Percentiles rank a stretch among this genome's conserved stretches.
Conservation (phyloP, 2,888 invertebrate genomes). For the Xylocampa areola region DNA sequence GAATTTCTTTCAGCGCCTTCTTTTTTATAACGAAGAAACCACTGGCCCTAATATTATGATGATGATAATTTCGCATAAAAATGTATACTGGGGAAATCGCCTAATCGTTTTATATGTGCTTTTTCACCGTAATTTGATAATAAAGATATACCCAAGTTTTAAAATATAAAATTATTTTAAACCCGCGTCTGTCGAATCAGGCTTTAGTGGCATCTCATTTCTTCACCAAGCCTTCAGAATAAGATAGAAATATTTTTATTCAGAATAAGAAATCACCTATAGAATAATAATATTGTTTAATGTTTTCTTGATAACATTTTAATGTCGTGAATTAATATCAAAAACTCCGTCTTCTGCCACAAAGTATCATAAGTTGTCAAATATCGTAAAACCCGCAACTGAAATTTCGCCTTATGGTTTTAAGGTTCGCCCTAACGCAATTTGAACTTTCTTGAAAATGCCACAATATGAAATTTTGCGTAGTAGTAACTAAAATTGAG, state of each 20-base stretch:
- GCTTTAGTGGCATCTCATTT: too few relatives aligned
- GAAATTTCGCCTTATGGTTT: slow-evolving; percentile 5
- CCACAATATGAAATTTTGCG: too few relatives aligned
- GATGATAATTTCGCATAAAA: slow-evolving; percentile 28
- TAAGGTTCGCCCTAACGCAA: slow-evolving; percentile 1
- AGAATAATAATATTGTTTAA: too few relatives aligned
- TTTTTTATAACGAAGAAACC: slow-evolving; percentile 28
- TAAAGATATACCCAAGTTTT: too few relatives aligned
- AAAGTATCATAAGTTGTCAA: slow-evolving; percentile 1
- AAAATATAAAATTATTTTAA: neutral
- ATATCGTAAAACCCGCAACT: slow-evolving; percentile 10
- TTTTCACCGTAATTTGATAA: slow-evolving; percentile 4
- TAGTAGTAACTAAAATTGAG: too few relatives aligned
- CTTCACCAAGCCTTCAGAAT: too few relatives aligned
- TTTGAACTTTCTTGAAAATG: too few relatives aligned
- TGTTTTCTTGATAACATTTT: too few relatives aligned
- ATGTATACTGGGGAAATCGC: slow-evolving; percentile 12
- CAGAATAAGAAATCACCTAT: too few relatives aligned
- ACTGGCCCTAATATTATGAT: slow-evolving; percentile 44
- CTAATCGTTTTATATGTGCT: slow-evolving; percentile 11
- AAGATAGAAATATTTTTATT: too few relatives aligned
- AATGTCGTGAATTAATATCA: too few relatives aligned
- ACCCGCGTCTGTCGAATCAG: neutral
- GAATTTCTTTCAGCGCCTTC: slow-evolving; percentile 15
- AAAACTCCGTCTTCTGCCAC: too few relatives aligned